Conservation (phyloP, 2,113 vertebrate genomes). For the Hassar affinis region DNA sequence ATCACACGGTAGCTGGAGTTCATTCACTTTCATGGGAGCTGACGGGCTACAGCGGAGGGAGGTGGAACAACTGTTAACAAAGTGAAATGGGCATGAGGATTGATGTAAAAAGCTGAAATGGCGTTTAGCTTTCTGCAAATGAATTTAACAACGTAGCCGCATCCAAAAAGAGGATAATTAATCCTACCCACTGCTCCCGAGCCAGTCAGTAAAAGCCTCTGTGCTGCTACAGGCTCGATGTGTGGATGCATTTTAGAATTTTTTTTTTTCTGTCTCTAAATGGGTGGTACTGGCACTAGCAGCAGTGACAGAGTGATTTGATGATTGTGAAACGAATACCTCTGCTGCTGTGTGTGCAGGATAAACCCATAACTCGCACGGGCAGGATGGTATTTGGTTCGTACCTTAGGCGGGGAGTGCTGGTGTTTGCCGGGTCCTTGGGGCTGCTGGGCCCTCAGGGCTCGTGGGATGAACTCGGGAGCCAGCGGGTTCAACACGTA, state of each 20-base stretch:
- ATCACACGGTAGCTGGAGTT: background rate
- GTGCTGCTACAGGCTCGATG: background rate
- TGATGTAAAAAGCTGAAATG: background rate
- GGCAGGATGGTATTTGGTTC: background rate
- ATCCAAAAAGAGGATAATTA: background rate
- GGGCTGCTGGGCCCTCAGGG: conserved; percentile 83
- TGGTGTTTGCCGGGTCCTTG: conserved; percentile 79
- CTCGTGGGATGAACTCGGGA: conserved; percentile 96
- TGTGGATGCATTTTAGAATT: background rate
- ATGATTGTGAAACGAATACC: background rate
- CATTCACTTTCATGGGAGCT: background rate
- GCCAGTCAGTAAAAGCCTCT: background rate
- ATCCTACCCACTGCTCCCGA: background rate
- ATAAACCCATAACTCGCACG: background rate
- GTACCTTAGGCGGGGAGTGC: conserved; percentile 94
- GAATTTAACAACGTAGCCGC: background rate
- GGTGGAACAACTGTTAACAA: background rate
- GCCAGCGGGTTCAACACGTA: conserved; percentile 97
- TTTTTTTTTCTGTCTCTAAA: background rate
- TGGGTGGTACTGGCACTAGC: background rate
- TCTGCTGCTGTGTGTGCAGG: background rate
- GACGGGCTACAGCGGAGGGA: background rate
- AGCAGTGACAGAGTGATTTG: background rate
- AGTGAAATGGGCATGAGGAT: background rate
- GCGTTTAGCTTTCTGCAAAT: background rate